Percentiles rank a stretch among this genome's conserved stretches.
phyloP scores from a whole-genome alignment of 2,888 invertebrate genomes.

The Venustoraphidia nigricollis region DNA sequence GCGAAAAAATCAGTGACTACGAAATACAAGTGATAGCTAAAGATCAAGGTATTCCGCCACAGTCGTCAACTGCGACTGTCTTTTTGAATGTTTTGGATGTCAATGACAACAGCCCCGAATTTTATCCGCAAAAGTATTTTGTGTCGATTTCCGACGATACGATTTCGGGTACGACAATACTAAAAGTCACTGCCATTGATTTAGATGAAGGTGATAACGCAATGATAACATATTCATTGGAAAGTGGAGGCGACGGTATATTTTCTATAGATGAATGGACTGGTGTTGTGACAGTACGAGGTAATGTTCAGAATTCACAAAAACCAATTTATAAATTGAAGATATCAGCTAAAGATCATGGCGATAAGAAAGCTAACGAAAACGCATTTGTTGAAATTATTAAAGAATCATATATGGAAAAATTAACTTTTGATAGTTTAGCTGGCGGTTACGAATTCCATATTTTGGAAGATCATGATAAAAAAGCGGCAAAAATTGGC shows the following conservation, averaged over 20 bases:
- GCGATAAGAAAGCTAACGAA: constrained; percentile 52
- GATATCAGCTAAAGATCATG: constrained; percentile 69
- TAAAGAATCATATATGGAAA: constrained; percentile 53
- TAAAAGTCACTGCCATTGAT: constrained; percentile 70
- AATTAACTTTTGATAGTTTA: constrained; percentile 58
- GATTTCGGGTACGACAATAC: constrained; percentile 43
- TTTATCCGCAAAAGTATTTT: constrained; percentile 82
- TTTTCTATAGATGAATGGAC: constrained; percentile 67
- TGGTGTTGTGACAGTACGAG: constrained; percentile 56
- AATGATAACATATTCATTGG: constrained; percentile 59
- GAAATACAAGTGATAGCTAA: constrained; percentile 73
- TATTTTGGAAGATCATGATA: constrained; percentile 66
- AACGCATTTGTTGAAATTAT: constrained; percentile 72
- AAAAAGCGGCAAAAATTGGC: constrained; percentile 39
- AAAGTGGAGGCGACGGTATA: constrained; percentile 62
- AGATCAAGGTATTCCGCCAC: constrained; percentile 82
- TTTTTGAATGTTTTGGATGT: constrained; percentile 66
- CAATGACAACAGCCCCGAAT: constrained; percentile 84
- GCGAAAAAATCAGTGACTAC: constrained; percentile 64
- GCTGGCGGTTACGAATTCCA: constrained; percentile 62
- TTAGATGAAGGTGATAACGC: constrained; percentile 82
- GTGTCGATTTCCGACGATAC: constrained; percentile 56
- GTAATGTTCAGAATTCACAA: constrained; percentile 42
- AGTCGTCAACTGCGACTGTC: constrained; percentile 81
- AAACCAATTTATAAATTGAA: constrained; percentile 57